Evolutionary conservation across 1,140 invertebrate species (phyloP).

Genomic region (Drosophila prosaltans): DNA sequence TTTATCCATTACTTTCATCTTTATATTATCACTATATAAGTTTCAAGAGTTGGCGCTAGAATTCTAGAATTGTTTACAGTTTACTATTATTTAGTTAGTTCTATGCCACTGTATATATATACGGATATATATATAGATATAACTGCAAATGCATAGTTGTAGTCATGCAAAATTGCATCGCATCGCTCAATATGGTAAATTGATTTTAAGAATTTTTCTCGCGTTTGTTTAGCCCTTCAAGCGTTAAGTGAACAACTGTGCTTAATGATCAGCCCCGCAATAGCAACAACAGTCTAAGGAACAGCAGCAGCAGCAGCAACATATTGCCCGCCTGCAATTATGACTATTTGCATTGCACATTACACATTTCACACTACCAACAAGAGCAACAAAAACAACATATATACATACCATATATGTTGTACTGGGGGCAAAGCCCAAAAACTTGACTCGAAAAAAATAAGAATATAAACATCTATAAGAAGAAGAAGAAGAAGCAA

Average conservation of each 20-base stretch:
- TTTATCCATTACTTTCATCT: no score
- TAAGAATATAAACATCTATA: background rate
- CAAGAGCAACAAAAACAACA: constrained; percentile 13
- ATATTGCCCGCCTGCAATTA: constrained; percentile 63
- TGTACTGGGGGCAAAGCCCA: background rate
- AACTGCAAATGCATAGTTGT: constrained; percentile 24
- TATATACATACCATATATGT: background rate
- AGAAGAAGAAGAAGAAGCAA: constrained; percentile 3
- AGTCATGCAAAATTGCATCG: constrained; percentile 8
- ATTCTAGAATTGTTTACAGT: no score
- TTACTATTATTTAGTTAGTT: no score
- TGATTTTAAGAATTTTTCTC: constrained; percentile 78
- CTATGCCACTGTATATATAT: constrained; percentile 43
- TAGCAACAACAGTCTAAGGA: constrained; percentile 28
- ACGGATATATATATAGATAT: constrained; percentile 47
- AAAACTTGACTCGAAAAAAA: constrained; percentile 28
- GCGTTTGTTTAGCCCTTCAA: constrained; percentile 76
- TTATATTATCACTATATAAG: no score
- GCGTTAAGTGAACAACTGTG: constrained; percentile 78
- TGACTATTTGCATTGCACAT: constrained; percentile 77
- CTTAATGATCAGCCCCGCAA: constrained; percentile 65
- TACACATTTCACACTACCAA: constrained; percentile 58
- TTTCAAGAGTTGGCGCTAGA: no score
- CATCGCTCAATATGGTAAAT: constrained; percentile 51
- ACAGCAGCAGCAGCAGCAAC: constrained; percentile 21